A percentile compares a stretch with the other conserved stretches of the same genome.
Conservation (phyloP, 2,113 vertebrate species). For the Sinosuthora webbiana region DNA sequence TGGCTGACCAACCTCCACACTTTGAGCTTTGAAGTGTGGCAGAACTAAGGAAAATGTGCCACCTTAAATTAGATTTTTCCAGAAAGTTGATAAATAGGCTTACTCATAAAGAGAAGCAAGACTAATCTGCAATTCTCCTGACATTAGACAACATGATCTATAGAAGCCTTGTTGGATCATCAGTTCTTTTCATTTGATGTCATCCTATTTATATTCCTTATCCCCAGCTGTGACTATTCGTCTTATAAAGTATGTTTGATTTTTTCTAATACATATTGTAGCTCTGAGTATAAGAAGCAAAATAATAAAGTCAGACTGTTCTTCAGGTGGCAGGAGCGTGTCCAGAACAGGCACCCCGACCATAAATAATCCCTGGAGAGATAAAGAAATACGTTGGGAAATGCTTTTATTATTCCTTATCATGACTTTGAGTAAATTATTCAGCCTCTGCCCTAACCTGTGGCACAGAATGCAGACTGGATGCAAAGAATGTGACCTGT, state of each 20-base stretch:
- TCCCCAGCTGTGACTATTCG: slow-evolving; percentile 47
- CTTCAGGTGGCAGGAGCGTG: neutral
- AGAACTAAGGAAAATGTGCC: slow-evolving; percentile 33
- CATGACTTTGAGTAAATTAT: neutral
- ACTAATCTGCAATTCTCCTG: slow-evolving; percentile 63
- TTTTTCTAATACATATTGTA: slow-evolving; percentile 27
- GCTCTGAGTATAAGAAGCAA: neutral
- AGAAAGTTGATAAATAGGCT: slow-evolving; percentile 63
- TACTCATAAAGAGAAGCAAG: slow-evolving; percentile 44
- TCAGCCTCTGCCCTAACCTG: neutral
- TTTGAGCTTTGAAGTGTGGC: slow-evolving; percentile 37
- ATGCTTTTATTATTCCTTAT: neutral
- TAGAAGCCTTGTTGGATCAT: slow-evolving; percentile 57
- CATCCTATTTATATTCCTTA: slow-evolving; percentile 59
- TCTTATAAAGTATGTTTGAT: slow-evolving; percentile 50
- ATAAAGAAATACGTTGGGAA: neutral
- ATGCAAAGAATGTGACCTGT: neutral
- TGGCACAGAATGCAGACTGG: neutral
- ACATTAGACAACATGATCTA: slow-evolving; percentile 59
- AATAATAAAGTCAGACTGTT: slow-evolving; percentile 31
- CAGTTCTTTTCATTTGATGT: slow-evolving; percentile 56
- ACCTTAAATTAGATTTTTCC: slow-evolving; percentile 57
- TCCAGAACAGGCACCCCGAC: neutral
- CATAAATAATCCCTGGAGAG: neutral
- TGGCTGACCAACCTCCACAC: neutral